These are phyloP conservation scores for Hemichromis elongatus DNA, from an alignment of 2,113 vertebrate genomes.

Conservation along the genomic window DNA sequence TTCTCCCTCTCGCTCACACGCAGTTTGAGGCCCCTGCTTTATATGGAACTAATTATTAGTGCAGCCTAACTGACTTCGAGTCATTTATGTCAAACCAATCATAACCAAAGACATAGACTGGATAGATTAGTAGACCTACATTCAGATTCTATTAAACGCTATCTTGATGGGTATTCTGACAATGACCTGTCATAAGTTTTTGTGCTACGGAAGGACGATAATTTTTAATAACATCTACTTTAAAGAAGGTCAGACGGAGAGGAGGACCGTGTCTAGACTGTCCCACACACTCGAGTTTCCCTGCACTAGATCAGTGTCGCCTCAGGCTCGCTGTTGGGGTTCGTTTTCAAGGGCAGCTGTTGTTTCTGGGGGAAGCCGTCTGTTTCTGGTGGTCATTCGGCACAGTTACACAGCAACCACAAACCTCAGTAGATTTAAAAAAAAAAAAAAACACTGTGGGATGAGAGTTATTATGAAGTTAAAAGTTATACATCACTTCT, in stretches of 20 bases:
- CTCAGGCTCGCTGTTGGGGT: neutral
- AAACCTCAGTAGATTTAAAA: neutral
- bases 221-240: neutral
- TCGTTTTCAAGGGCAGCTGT: neutral
- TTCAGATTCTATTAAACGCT: neutral
- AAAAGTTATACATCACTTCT: neutral
- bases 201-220: neutral
- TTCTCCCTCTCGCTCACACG: too few relatives aligned
- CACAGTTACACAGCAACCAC: neutral
- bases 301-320: neutral
- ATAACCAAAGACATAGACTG: neutral
- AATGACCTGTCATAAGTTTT: neutral
- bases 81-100: neutral
- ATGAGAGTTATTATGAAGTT: neutral
- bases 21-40: too few relatives aligned
- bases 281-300: neutral
- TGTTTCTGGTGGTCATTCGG: neutral
- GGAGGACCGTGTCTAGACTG: neutral
- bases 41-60: neutral
- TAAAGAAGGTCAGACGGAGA: conserved; percentile 6
- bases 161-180: neutral
- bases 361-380: neutral
- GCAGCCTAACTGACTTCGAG: fast-evolving
- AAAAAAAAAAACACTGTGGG: neutral
- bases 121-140: neutral